Evolutionary conservation across 2,113 vertebrate species (phyloP).

Genomic region (Triplophysa tibetana): DNA sequence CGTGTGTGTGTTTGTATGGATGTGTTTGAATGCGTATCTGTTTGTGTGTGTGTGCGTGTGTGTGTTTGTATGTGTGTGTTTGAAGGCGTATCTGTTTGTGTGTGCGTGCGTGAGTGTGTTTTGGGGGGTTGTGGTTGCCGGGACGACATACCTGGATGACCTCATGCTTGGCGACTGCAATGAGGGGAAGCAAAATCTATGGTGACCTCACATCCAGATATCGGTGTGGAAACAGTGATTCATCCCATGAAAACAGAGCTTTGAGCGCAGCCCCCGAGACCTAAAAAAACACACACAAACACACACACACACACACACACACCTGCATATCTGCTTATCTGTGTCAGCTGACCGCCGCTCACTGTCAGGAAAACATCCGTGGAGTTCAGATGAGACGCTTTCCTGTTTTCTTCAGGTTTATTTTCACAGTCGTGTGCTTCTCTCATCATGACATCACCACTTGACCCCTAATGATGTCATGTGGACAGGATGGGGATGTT

Average conservation of each 20-base stretch:
- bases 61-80: no score
- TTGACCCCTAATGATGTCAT: slow-evolving; percentile 67
- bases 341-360: slow-evolving; percentile 42
- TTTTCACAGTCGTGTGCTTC: slow-evolving; percentile 62
- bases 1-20: no score
- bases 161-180: slow-evolving; percentile 60
- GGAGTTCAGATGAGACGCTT: neutral
- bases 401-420: slow-evolving; percentile 48
- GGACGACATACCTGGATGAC: slow-evolving; percentile 68
- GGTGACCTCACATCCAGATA: slow-evolving; percentile 76
- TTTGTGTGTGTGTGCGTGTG: slow-evolving; percentile 3
- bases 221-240: slow-evolving; percentile 75
- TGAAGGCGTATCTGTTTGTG: neutral
- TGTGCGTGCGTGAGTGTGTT: no score
- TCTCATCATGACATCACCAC: slow-evolving; percentile 67
- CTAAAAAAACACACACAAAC: slow-evolving; percentile 63
- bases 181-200: slow-evolving; percentile 70
- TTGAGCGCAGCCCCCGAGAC: slow-evolving; percentile 61
- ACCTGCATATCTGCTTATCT: neutral
- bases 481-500: slow-evolving; percentile 48
- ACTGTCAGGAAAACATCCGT: no score
- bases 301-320: slow-evolving; percentile 1
- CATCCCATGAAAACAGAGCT: slow-evolving; percentile 59
- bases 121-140: slow-evolving; percentile 37
- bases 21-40: no score